These are phyloP conservation scores for Melanotaenia duboulayi DNA, from an alignment of 2,113 vertebrate genomes.

Conservation along the genomic window DNA sequence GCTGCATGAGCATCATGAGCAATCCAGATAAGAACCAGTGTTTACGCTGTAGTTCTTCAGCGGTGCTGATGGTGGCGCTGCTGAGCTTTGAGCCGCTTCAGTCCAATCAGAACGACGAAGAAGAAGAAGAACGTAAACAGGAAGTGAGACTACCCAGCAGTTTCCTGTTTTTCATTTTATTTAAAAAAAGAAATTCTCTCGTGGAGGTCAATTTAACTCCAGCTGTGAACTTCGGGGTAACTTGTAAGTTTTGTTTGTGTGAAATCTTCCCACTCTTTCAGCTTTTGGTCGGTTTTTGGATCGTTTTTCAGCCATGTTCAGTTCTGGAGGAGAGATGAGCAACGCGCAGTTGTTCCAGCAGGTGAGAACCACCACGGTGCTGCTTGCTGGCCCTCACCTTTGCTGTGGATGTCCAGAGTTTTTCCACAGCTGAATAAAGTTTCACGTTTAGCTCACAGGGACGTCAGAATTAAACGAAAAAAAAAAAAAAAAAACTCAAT, in stretches of 20 bases:
- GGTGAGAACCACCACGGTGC: slow-evolving; percentile 21
- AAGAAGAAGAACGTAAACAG: slow-evolving; percentile 52
- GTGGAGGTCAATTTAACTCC: rapidly evolving
- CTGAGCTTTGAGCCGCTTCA: not conserved
- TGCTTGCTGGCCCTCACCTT: no score
- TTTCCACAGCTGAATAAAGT: no score
- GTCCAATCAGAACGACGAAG: not conserved
- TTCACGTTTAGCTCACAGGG: no score
- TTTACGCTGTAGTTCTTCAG: no score
- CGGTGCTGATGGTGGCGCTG: not conserved
- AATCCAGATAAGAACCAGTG: no score
- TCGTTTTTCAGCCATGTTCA: slow-evolving; percentile 55
- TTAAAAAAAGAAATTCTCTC: no score
- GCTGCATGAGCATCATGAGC: no score
- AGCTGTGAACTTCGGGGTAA: rapidly evolving
- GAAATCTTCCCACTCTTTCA: rapidly evolving
- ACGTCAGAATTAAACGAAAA: no score
- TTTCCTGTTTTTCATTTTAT: not conserved
- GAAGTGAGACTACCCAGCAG: not conserved
- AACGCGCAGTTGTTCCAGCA: slow-evolving; percentile 64
- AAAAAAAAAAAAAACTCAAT: no score
- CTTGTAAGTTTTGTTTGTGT: rapidly evolving
- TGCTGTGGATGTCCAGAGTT: no score
- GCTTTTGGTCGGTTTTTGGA: not conserved
- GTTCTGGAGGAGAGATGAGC: slow-evolving; percentile 49